A percentile compares a stretch with the other conserved stretches of the same genome.
phyloP scores from a whole-genome alignment of 2,797 vertebrate genomes.

The Notolabrus celidotus region DNA sequence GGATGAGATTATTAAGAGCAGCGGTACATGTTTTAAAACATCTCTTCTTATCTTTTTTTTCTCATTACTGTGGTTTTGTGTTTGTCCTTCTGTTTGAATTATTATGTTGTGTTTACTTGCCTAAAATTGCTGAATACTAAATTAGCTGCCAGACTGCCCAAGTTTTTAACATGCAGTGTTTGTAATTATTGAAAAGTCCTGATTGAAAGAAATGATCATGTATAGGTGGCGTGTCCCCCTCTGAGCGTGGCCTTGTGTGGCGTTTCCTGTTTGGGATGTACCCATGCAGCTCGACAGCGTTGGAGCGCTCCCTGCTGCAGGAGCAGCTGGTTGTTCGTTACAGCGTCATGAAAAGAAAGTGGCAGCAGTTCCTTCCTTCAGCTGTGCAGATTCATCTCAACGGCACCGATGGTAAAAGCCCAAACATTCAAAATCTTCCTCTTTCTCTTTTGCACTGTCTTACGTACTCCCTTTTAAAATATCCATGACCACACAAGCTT shows the following conservation, averaged over 20 bases:
- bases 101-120: no score
- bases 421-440: neutral
- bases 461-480: neutral
- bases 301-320: slow-evolving; percentile 84
- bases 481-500: neutral
- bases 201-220: neutral
- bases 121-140: no score
- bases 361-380: slow-evolving; percentile 83
- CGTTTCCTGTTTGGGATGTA: slow-evolving; percentile 89
- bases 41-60: no score
- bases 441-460: neutral
- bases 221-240: slow-evolving; percentile 82
- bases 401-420: slow-evolving; percentile 83
- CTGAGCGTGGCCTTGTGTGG: slow-evolving; percentile 85
- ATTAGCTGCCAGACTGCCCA: no score
- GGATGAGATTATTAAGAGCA: no score
- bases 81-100: no score
- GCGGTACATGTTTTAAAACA: no score
- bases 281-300: slow-evolving; percentile 84
- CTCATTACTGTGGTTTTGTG: no score
- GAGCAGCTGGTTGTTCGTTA: slow-evolving; percentile 85
- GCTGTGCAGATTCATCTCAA: slow-evolving; percentile 79
- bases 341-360: slow-evolving; percentile 86
- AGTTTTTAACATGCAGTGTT: no score
- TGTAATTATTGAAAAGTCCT: no score